Evolutionary conservation across 2,888 invertebrate species (phyloP), one percentile per base, ranked within the genome.

Genomic region (Amphipoea lucens): DNA sequence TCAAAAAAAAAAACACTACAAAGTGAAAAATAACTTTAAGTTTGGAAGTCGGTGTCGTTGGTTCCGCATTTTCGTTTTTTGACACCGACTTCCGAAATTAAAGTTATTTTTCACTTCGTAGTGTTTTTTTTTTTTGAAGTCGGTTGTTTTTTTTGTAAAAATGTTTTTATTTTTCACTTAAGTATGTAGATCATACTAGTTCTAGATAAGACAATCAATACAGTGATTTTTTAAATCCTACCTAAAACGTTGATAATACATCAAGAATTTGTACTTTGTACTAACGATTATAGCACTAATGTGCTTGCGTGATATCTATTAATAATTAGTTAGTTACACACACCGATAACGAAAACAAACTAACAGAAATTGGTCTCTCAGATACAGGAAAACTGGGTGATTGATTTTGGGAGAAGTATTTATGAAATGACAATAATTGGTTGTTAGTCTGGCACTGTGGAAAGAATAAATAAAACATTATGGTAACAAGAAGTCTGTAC

Each of bases 191-290:
- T 29, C 29, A 29, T 1, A 29, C 29, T 29, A 29, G 20, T 57
- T 36, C 45, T 17, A 54, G 29, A 40, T 48, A 79, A 0, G 40
- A 17, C 48, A 29, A 42, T 67, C 6, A 45, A 42, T 20, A 14
- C 36, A 45, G 48, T 78, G 4, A 72, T 51, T 79, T 48, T 29
- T 29, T 29, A 29, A n/a, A 14, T 17, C 2, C n/a, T 48, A 57
- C 23, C 36, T 51, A 51, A 42, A 11, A 57, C 23, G 20, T 78
- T 12, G 20, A 54, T 65, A 9, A 42, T n/a, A n/a, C n/a, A 20
- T 73, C 40, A 60, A 23, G 42, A 42, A 66, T 20, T 80, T 81
- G 45, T 62, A 75, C 81, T 63, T 74, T 68, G 54, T 45, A 36
- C 36, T 45, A n/a, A 14, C 20, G 81, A 67, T 62, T 57, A 29